phyloP scores from a whole-genome alignment of 2,797 vertebrate species.

The Darevskia mixta region DNA sequence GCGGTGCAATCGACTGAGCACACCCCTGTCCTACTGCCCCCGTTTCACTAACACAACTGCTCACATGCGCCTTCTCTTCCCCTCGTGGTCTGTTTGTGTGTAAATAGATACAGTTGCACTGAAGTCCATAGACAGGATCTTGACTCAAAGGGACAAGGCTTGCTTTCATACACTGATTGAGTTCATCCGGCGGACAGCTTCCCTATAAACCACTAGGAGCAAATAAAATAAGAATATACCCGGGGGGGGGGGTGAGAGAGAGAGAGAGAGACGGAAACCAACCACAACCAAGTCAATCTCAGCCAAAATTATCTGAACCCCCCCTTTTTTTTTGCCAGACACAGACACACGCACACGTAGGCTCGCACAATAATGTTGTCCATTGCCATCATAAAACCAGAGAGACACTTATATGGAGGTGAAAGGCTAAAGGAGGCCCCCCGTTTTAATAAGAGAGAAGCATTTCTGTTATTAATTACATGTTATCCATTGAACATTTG shows the following conservation, averaged over 20 bases:
- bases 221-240: neutral
- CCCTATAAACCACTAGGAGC: conserved; percentile 46
- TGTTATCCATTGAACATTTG: conserved; percentile 68
- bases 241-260: too few relatives aligned
- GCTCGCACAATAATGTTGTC: conserved; percentile 55
- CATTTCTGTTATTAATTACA: conserved; percentile 83
- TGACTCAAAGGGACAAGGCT: conserved; percentile 52
- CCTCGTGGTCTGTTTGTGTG: neutral
- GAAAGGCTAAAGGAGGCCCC: conserved; percentile 70
- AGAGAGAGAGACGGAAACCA: neutral
- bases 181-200: conserved; percentile 71
- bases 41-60: neutral
- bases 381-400: conserved; percentile 73
- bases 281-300: conserved; percentile 47
- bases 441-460: conserved; percentile 71
- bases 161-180: conserved; percentile 58
- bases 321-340: neutral
- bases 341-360: neutral
- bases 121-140: conserved; percentile 40
- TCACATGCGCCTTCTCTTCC: accelerated
- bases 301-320: conserved; percentile 51
- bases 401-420: conserved; percentile 76
- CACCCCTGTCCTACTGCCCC: too few relatives aligned
- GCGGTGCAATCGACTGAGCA: conserved; percentile 4
- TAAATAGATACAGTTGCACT: conserved; percentile 33